A percentile compares a stretch with the other conserved stretches of the same genome.
Conservation (phyloP, 1,140 invertebrate species). For the Semibalanus balanoides region DNA sequence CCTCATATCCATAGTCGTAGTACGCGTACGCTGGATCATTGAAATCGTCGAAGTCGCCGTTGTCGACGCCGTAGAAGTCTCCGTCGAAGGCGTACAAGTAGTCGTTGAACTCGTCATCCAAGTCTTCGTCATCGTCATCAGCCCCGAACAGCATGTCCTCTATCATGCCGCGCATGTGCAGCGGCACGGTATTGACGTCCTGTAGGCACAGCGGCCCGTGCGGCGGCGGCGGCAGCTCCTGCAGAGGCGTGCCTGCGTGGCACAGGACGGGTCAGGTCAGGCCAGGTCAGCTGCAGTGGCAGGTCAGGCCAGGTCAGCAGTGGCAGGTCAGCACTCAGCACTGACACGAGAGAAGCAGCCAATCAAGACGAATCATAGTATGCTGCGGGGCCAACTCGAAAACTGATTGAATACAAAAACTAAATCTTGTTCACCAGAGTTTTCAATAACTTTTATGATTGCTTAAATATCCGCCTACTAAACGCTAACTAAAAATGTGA, state of each 20-base stretch:
- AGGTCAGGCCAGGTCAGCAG: not conserved
- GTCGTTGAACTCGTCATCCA: no score
- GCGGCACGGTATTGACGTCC: not conserved
- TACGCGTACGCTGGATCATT: not conserved
- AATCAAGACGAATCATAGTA: no score
- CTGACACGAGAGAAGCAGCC: no score
- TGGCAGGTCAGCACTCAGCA: not conserved
- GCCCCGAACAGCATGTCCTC: not conserved
- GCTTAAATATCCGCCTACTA: no score
- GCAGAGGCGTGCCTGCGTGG: not conserved
- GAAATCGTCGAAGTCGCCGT: not conserved
- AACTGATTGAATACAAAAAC: no score
- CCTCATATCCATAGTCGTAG: not conserved
- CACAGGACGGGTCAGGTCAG: not conserved
- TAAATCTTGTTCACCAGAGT: no score
- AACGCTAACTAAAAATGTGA: no score
- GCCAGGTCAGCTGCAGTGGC: no score
- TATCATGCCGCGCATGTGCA: not conserved
- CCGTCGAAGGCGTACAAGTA: not conserved
- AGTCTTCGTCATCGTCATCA: not conserved
- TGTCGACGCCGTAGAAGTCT: not conserved
- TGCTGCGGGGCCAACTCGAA: no score
- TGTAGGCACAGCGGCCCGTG: not conserved
- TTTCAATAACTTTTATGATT: no score
- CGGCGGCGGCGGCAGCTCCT: not conserved